Evolutionary conservation across 2,797 vertebrate species (phyloP).

Genomic region (Rhinogobio ventralis): DNA sequence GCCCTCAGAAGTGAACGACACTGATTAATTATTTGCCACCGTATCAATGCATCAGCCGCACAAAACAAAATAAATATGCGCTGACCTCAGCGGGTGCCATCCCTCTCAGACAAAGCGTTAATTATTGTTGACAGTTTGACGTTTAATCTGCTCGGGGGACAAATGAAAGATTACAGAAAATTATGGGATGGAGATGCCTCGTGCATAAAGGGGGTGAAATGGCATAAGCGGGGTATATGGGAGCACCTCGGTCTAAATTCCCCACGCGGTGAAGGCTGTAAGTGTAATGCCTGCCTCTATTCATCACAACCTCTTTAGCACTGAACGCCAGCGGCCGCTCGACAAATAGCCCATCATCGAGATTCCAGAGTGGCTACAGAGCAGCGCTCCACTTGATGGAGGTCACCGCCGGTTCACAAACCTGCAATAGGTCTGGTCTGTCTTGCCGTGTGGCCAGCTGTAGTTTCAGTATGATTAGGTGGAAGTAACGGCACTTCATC

Average conservation of each 20-base stretch:
- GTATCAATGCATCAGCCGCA: background rate
- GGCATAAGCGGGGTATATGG: background rate
- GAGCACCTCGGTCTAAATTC: background rate
- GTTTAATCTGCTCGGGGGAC: conserved; percentile 55
- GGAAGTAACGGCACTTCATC: conserved; percentile 10
- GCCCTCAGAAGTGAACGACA: conserved; percentile 30
- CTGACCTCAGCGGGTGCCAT: conserved; percentile 47
- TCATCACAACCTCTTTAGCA: conserved; percentile 27
- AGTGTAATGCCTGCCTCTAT: conserved; percentile 9
- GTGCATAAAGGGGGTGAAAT: conserved; percentile 27
- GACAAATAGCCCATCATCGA: conserved; percentile 40
- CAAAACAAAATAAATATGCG: conserved; percentile 54
- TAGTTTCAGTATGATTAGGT: conserved; percentile 13
- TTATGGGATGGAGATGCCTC: conserved; percentile 29
- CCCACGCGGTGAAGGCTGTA: background rate
- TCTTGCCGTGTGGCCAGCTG: conserved; percentile 12
- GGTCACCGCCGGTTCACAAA: conserved; percentile 48
- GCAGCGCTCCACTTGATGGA: conserved; percentile 27
- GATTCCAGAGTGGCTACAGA: background rate
- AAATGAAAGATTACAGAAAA: conserved; percentile 56
- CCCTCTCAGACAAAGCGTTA: conserved; percentile 44
- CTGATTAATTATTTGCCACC: conserved; percentile 46
- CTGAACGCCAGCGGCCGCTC: conserved; percentile 7
- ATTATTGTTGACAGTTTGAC: conserved; percentile 55
- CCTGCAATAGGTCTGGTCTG: conserved; percentile 30